Evolutionary conservation across 2,113 vertebrate genomes (phyloP), one percentile per base, ranked within the genome.

Genomic region (Anolis sagrei): DNA sequence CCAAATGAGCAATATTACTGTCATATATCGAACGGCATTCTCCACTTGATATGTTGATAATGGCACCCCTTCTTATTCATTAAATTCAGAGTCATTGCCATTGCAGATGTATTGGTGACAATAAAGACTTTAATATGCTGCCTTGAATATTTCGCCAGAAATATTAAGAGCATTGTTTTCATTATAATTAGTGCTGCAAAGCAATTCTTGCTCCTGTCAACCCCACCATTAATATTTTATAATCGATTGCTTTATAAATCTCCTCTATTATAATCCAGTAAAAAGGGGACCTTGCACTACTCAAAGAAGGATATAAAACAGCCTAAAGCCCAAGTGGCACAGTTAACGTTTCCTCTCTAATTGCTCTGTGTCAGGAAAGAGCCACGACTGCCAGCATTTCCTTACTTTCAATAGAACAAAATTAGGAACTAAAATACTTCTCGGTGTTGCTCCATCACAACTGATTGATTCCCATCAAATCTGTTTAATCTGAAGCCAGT

Each of bases 141-240:
- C 73, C 90, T 77, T 58, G 83, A 88, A 73, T 7, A 29, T 13
- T 89, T 82, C 4, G 5, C 21, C 87, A 85, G 81, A 81, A 75
- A 86, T 72, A 64, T 14, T 48, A 86, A 61, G 79, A 94, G 32
- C 7, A 7, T 39, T 76, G 2, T 83, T 86, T 89, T 69, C 74
- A 54, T 90, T 66, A 76, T 36, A 88, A 88, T 88, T 88, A 94
- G 49, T 39, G 72, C 80, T 70, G 48, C 86, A 85, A 72, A 87
- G 70, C 32, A 82, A 51, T 74, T 79, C 86, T 51, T 25, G 34
- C 36, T 81, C 78, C 85, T 79, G 74, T 66, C 83, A 84, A 81
- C 82, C 82, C 84, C 51, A 74, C 85, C 87, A 87, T 81, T 82
- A 92, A 81, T 92, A 86, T 89, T 90, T 90, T 82, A 79, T 90